Base-by-base conservation (phyloP, 2,888 invertebrate species). In the Leptura quadrifasciata region DNA sequence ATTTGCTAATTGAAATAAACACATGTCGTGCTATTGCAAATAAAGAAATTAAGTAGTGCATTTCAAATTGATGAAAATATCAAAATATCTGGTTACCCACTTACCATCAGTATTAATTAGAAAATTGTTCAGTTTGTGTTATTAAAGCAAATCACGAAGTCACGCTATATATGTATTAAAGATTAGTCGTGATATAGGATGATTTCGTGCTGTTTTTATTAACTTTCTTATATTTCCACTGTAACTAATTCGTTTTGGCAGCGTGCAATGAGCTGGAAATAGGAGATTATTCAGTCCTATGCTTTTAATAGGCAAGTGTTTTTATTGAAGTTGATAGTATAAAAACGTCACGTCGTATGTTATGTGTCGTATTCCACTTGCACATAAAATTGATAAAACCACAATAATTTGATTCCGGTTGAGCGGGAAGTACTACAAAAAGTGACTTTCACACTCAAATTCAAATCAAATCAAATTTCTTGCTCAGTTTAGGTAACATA, bases 121-220 rank as follows among this genome's bases (percentile, higher is more conserved):
- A 47, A 47, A 47, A n/a, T 47, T 47, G 47, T 47, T 47, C n/a
- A 3, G n/a, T 12, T 39, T 39, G 39, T 39, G 39, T 47, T 47
- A 47, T 47, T 47, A 61, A 61, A 61, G 17, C 31, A 17, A 61
- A 61, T 61, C 60, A 61, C 27, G 60, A 61, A 27, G 31, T 17
- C 60, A 61, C 60, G 60, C 60, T 27, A 61, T 61, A 31, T 27
- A 31, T 17, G 17, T 27, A 27, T 27, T 61, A 27, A 61, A 27
- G n/a, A 27, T 15, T 47, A 47, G n/a, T 47, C 47, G 47, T 47
- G 47, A 47, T 47, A 47, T n/a, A n/a, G 47, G 47, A n/a, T n/a
- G 15, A 47, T 47, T 15, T n/a, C 47, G 47, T 47, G 47, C 15
- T 39, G 3, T 6, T 47, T n/a, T 47, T 47, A 47, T 47, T 47